Percentiles rank a stretch among this genome's conserved stretches.
Evolutionary conservation across 2,888 invertebrate species (phyloP).

Genomic region (Nowickia ferox): DNA sequence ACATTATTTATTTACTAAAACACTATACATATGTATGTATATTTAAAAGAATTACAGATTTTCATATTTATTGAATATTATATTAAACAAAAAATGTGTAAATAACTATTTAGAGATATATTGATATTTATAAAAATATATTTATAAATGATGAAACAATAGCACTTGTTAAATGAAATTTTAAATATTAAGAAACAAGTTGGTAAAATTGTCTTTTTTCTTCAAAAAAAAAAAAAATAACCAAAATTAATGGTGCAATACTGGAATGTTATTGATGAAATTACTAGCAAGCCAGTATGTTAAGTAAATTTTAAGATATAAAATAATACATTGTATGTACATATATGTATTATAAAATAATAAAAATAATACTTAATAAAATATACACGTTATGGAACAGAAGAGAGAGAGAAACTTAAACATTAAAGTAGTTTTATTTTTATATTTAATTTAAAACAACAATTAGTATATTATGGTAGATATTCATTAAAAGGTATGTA

Average conservation of each 20-base stretch:
- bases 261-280: conserved; percentile 49
- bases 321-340: conserved; percentile 47
- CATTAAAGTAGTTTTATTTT: conserved; percentile 1
- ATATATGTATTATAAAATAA: conserved; percentile 39
- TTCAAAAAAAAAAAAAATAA: conserved; percentile 1
- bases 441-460: background rate
- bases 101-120: conserved; percentile 27
- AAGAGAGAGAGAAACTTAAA: conserved; percentile 70
- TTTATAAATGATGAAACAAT: conserved; percentile 20
- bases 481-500: no score
- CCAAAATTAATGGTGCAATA: conserved; percentile 55
- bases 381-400: conserved; percentile 67
- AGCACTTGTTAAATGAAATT: conserved; percentile 59
- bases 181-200: conserved; percentile 32
- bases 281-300: conserved; percentile 23
- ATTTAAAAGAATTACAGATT: conserved; percentile 28
- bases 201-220: conserved; percentile 49
- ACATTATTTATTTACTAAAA: conserved; percentile 37
- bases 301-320: conserved; percentile 30
- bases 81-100: conserved; percentile 9
- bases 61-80: conserved; percentile 18
- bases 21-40: conserved; percentile 18
- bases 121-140: conserved; percentile 5
- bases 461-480: no score
- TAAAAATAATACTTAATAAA: conserved; percentile 57